Evolutionary conservation across 2,113 vertebrate genomes (phyloP).

Genomic region (Fregata magnificens): DNA sequence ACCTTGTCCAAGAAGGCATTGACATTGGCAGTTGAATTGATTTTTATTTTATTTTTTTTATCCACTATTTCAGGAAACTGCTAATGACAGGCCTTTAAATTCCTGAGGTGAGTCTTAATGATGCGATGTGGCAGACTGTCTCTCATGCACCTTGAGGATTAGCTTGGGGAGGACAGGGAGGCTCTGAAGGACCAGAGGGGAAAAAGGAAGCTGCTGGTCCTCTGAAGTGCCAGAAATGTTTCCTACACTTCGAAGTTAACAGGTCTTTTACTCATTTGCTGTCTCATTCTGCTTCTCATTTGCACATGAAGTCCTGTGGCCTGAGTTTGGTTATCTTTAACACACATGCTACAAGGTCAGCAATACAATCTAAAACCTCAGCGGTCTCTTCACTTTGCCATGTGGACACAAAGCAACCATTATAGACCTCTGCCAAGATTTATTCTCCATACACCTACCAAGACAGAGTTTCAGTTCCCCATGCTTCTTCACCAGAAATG

Average conservation of each 20-base stretch:
- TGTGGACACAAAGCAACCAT: neutral
- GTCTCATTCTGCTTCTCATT: neutral
- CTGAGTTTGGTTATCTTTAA: neutral
- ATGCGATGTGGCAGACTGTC: neutral
- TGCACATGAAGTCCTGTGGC: neutral
- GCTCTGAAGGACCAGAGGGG: neutral
- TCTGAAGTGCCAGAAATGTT: neutral
- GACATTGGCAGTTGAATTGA: neutral
- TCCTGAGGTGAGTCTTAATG: neutral
- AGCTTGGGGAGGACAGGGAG: neutral
- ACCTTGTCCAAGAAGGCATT: neutral
- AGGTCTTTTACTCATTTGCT: neutral
- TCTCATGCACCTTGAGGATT: neutral
- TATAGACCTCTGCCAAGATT: neutral
- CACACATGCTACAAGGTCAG: neutral
- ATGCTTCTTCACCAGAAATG: neutral
- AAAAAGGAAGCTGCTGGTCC: neutral
- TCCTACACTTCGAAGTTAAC: neutral
- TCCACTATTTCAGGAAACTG: neutral
- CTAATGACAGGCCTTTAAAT: neutral
- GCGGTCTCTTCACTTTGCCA: neutral
- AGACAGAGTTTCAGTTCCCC: neutral
- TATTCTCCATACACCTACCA: neutral
- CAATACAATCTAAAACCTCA: neutral
- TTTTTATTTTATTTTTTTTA: conserved; percentile 17